Percentiles rank a stretch among this genome's conserved stretches.
These are phyloP conservation scores for Philereme vetulata DNA, from an alignment of 2,888 invertebrate species.

Conservation along the genomic window DNA sequence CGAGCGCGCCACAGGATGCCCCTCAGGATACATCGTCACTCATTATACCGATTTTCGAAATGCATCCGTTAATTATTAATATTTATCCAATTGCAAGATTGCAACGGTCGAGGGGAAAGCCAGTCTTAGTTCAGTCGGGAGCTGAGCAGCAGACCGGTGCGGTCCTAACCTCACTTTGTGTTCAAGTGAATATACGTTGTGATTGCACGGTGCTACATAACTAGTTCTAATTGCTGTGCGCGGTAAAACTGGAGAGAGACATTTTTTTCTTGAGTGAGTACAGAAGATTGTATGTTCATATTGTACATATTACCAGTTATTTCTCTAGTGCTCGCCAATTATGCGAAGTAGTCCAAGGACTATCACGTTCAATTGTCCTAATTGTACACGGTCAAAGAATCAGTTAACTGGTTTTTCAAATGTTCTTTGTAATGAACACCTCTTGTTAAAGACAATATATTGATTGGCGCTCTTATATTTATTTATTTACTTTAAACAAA, in stretches of 20 bases:
- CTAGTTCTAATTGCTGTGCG: constrained; percentile 68
- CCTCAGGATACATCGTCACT: constrained; percentile 54
- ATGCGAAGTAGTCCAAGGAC: no score
- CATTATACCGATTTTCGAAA: constrained; percentile 62
- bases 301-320: no score
- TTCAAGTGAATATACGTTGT: constrained; percentile 47
- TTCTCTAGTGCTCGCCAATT: no score
- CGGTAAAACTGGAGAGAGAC: constrained; percentile 56
- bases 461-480: no score
- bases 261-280: constrained; percentile 68
- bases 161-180: constrained; percentile 34
- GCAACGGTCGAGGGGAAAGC: constrained; percentile 34
- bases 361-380: no score
- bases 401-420: no score
- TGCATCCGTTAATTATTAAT: constrained; percentile 61
- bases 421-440: no score
- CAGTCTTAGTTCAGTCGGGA: constrained; percentile 20
- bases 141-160: constrained; percentile 12
- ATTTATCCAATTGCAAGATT: constrained; percentile 37
- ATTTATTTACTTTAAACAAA: no score
- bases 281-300: neutral
- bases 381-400: no score
- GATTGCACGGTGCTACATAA: constrained; percentile 43
- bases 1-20: constrained; percentile 49
- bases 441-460: no score